Percentiles rank a stretch among this genome's conserved stretches.
These are phyloP conservation scores for Mus spicilegus DNA, from an alignment of 2,113 vertebrate genomes.

Conservation along the genomic window DNA sequence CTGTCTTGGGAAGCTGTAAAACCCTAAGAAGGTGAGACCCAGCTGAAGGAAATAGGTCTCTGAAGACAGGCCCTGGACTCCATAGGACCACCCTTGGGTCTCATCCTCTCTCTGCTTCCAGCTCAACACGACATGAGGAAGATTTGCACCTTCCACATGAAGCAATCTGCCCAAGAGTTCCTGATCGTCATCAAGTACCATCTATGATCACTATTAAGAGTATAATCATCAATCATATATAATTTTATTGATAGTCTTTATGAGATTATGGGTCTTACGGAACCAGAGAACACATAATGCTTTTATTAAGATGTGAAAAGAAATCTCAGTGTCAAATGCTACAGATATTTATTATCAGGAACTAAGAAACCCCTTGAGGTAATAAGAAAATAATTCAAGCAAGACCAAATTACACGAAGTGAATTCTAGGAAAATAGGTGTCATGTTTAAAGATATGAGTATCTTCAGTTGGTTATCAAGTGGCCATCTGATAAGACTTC, in stretches of 20 bases:
- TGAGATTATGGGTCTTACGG: background rate
- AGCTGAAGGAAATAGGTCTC: background rate
- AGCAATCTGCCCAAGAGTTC: background rate
- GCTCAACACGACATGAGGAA: background rate
- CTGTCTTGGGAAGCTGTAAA: background rate
- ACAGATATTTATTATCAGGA: background rate
- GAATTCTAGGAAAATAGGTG: background rate
- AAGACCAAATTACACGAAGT: background rate
- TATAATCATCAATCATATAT: background rate
- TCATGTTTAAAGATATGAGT: background rate
- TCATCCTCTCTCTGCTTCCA: background rate
- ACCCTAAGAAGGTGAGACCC: background rate
- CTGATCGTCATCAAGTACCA: background rate
- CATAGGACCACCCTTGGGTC: no score
- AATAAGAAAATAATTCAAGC: conserved; percentile 32
- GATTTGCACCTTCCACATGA: no score
- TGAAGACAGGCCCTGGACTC: no score
- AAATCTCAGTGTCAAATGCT: background rate
- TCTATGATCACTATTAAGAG: background rate
- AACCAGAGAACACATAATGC: background rate
- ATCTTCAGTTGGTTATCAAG: background rate
- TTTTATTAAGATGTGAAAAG: background rate
- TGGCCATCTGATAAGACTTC: background rate
- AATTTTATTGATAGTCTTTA: background rate
- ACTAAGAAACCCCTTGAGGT: background rate